Percentiles rank a stretch among this genome's conserved stretches.
Conservation (phyloP, 2,888 invertebrate genomes). For the Oxyteleia sp. region DNA sequence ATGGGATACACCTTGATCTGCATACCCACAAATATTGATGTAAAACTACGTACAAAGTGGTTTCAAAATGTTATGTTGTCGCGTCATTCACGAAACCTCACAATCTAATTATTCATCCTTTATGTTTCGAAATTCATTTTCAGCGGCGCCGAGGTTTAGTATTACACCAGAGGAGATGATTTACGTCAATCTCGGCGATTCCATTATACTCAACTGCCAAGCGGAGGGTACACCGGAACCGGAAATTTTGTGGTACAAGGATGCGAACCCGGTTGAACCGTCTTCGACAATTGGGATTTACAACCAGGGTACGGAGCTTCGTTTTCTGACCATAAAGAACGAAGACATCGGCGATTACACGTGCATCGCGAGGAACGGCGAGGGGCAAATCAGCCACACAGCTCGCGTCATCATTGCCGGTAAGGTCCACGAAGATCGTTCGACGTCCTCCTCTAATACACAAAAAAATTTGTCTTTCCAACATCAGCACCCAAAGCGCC, state of each 20-base stretch:
- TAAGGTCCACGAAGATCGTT: no score
- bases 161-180: slow-evolving; percentile 98
- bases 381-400: slow-evolving; percentile 98
- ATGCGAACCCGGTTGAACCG: slow-evolving; percentile 96
- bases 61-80: slow-evolving; percentile 2
- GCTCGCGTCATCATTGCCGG: slow-evolving; percentile 98
- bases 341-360: slow-evolving; percentile 99
- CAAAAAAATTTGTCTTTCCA: no score
- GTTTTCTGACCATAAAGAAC: slow-evolving; percentile 96
- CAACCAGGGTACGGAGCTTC: slow-evolving; percentile 97
- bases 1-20: no score
- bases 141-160: slow-evolving; percentile 97
- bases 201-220: slow-evolving; percentile 98
- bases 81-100: slow-evolving; percentile 1
- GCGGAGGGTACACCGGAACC: slow-evolving; percentile 98
- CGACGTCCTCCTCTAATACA: no score
- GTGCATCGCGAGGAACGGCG: slow-evolving; percentile 97
- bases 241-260: slow-evolving; percentile 98
- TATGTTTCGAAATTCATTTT: slow-evolving; percentile 46
- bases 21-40: no score
- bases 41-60: background rate
- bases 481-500: no score
- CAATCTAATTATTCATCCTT: slow-evolving; percentile 19
- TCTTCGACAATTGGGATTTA: slow-evolving; percentile 96
- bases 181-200: slow-evolving; percentile 98